Conservation (phyloP, 2,113 vertebrate species). For the Oenanthe melanoleuca region DNA sequence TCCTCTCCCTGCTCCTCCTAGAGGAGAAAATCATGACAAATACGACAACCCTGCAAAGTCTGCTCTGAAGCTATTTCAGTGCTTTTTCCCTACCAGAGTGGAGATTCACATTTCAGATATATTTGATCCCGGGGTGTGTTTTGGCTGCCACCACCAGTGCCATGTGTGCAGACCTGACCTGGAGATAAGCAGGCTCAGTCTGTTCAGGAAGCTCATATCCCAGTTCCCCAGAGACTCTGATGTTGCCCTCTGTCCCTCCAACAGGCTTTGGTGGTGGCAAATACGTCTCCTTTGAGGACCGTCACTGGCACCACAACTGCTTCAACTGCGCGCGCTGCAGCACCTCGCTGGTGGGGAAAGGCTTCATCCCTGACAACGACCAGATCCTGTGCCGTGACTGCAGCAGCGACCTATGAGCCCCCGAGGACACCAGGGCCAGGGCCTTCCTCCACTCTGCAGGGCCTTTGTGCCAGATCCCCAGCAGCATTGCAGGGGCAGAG, state of each 20-base stretch:
- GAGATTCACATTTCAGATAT: accelerated
- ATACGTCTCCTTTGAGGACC: constrained; percentile 98
- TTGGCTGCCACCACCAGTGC: not conserved
- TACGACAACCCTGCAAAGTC: not conserved
- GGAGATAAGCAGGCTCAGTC: accelerated
- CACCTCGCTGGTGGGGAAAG: constrained; percentile 91
- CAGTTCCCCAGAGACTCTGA: not conserved
- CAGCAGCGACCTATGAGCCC: constrained; percentile 86
- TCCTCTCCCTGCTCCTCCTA: not conserved
- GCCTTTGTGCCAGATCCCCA: constrained; percentile 1
- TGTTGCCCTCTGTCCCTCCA: not conserved
- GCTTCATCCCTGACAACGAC: constrained; percentile 90
- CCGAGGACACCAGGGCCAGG: not conserved
- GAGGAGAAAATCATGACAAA: not conserved
- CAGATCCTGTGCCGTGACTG: constrained; percentile 93
- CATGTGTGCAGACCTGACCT: accelerated
- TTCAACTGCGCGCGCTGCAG: constrained; percentile 93
- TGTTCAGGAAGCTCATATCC: not conserved
- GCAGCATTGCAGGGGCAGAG: not conserved
- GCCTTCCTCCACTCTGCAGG: not conserved
- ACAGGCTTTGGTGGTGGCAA: constrained; percentile 95
- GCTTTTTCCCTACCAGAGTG: not conserved
- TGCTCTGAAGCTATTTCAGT: not conserved
- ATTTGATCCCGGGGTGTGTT: not conserved
- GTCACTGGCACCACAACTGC: constrained; percentile 97